A percentile compares a stretch with the other conserved stretches of the same genome.
These are phyloP conservation scores for Elymnias hypermnestra DNA, from an alignment of 1,140 invertebrate genomes.

Conservation along the genomic window DNA sequence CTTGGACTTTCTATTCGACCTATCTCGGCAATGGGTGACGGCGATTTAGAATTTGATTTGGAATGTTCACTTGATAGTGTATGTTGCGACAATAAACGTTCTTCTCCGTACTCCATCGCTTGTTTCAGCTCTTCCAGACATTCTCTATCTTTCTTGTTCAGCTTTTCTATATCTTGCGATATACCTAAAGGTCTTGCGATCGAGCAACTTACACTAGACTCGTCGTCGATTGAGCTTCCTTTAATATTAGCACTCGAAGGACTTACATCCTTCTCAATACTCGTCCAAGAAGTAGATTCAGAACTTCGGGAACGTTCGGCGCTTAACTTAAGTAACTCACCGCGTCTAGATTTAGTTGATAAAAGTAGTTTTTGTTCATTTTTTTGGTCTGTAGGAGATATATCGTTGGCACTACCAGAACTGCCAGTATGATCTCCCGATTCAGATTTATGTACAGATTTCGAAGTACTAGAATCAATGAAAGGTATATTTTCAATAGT, in stretches of 20 bases:
- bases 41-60: constrained; percentile 68
- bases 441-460: constrained; percentile 59
- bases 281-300: constrained; percentile 79
- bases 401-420: constrained; percentile 60
- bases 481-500: constrained; percentile 71
- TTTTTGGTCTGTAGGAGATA: constrained; percentile 60
- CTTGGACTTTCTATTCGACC: constrained; percentile 60
- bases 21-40: constrained; percentile 60
- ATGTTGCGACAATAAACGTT: constrained; percentile 58
- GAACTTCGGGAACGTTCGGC: constrained; percentile 81
- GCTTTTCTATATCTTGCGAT: constrained; percentile 82
- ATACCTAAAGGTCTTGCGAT: constrained; percentile 86
- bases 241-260: constrained; percentile 77
- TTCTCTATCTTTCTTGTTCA: constrained; percentile 73
- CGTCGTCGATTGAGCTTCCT: constrained; percentile 82
- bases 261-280: constrained; percentile 78
- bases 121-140: constrained; percentile 71
- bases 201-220: constrained; percentile 86
- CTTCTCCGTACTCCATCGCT: constrained; percentile 70
- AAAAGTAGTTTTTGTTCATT: constrained; percentile 59
- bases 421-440: constrained; percentile 64
- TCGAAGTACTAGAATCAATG: constrained; percentile 62
- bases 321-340: constrained; percentile 77
- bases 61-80: constrained; percentile 67
- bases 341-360: constrained; percentile 65